phyloP scores from a whole-genome alignment of 1,140 invertebrate genomes.

The Drosophila bocqueti region DNA sequence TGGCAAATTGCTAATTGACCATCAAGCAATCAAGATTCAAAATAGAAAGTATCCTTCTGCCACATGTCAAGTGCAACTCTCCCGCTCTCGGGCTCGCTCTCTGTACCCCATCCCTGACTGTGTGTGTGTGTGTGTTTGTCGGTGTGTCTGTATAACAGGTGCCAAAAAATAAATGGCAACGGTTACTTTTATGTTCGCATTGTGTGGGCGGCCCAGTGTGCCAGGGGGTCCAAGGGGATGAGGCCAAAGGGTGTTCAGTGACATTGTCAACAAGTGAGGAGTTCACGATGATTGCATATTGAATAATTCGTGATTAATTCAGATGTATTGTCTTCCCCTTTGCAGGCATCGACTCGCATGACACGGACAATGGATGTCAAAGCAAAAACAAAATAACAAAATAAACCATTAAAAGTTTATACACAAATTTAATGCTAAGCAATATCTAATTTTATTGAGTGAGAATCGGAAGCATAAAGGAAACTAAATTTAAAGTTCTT shows the following conservation, averaged over 20 bases:
- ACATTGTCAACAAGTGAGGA: constrained; percentile 71
- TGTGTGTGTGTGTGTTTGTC: constrained; percentile 12
- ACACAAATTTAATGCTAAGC: constrained; percentile 62
- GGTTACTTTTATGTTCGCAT: constrained; percentile 68
- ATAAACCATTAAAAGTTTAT: constrained; percentile 28
- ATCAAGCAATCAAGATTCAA: constrained; percentile 68
- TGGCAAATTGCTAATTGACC: constrained; percentile 77
- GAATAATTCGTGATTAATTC: constrained; percentile 34
- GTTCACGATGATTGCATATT: constrained; percentile 37
- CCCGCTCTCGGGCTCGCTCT: constrained; percentile 9
- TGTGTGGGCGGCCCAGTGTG: constrained; percentile 35
- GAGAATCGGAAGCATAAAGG: constrained; percentile 48
- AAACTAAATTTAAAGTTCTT: constrained; percentile 21
- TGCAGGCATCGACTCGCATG: constrained; percentile 30
- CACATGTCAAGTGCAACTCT: constrained; percentile 65
- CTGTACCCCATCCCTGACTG: not conserved
- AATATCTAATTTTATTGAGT: constrained; percentile 76
- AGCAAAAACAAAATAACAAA: constrained; percentile 43
- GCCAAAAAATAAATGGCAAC: constrained; percentile 68
- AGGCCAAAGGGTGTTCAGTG: constrained; percentile 57
- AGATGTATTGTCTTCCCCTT: constrained; percentile 17
- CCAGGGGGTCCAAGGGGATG: constrained; percentile 19
- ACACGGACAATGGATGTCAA: constrained; percentile 55
- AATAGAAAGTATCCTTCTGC: constrained; percentile 59
- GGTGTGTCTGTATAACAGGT: constrained; percentile 66